phyloP scores from a whole-genome alignment of 2,113 vertebrate genomes.

The Rostratula benghalensis region DNA sequence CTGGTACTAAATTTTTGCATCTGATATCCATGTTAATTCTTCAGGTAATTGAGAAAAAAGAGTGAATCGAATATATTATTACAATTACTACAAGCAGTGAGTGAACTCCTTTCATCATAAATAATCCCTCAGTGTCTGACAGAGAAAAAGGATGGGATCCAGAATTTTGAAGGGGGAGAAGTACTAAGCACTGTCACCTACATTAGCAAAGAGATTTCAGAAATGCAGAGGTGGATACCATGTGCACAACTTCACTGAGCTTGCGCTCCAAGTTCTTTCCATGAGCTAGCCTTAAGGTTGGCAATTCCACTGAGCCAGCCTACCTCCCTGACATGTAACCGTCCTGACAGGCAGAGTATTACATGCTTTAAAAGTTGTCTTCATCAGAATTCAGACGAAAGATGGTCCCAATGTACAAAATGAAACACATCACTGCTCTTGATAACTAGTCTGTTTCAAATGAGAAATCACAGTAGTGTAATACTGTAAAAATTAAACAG shows the following conservation, averaged over 20 bases:
- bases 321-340: neutral
- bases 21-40: neutral
- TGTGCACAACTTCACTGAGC: neutral
- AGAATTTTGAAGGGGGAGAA: neutral
- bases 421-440: constrained; percentile 57
- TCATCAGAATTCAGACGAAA: neutral
- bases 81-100: neutral
- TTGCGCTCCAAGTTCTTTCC: neutral
- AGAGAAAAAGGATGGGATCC: neutral
- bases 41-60: neutral
- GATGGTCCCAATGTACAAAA: neutral
- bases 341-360: neutral
- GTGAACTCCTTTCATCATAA: neutral
- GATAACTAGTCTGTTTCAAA: constrained; percentile 61
- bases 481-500: constrained; percentile 78
- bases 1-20: neutral
- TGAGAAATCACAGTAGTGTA: constrained; percentile 70
- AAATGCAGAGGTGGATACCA: neutral
- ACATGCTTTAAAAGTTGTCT: neutral
- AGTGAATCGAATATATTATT: neutral
- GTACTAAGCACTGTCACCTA: neutral
- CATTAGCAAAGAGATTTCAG: neutral
- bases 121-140: neutral
- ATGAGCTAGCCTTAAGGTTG: neutral
- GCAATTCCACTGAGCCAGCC: neutral